Evolutionary conservation across 2,888 invertebrate species (phyloP).

Genomic region (Sycophila texana): DNA sequence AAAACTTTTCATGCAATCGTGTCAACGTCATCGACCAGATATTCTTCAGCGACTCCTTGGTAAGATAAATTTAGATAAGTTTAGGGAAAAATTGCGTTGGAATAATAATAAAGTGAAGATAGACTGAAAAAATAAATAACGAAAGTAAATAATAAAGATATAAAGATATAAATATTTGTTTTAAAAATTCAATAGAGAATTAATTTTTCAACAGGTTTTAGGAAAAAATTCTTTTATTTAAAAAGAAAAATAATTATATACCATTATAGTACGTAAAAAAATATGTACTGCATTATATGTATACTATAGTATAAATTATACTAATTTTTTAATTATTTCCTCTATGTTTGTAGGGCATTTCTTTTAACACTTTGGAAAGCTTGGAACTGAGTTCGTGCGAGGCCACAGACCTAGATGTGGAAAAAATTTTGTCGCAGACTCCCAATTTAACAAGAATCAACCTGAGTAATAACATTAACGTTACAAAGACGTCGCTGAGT

Average conservation of each 20-base stretch:
- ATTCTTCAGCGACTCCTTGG: conserved; percentile 39
- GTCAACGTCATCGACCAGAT: conserved; percentile 51
- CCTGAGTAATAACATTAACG: conserved; percentile 65
- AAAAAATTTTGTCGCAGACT: conserved; percentile 63
- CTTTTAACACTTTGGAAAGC: conserved; percentile 65
- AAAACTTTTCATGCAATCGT: conserved; percentile 24
- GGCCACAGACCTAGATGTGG: conserved; percentile 66
- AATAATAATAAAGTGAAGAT: too few relatives aligned
- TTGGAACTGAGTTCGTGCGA: conserved; percentile 68
- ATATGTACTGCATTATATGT: too few relatives aligned
- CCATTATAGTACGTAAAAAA: too few relatives aligned
- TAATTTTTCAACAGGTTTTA: neutral
- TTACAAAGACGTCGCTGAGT: conserved; percentile 63
- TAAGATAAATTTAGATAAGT: neutral
- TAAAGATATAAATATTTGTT: neutral
- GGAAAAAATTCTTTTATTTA: too few relatives aligned
- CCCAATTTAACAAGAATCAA: conserved; percentile 66
- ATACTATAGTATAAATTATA: too few relatives aligned
- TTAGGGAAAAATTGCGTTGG: too few relatives aligned
- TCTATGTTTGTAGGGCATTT: conserved; percentile 49
- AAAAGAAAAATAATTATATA: too few relatives aligned
- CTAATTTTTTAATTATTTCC: neutral
- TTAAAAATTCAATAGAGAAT: conserved; percentile 34
- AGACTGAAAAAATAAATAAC: too few relatives aligned
- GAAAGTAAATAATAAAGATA: too few relatives aligned